Conservation (phyloP, 2,888 invertebrate species). For the Gibbula magus region DNA sequence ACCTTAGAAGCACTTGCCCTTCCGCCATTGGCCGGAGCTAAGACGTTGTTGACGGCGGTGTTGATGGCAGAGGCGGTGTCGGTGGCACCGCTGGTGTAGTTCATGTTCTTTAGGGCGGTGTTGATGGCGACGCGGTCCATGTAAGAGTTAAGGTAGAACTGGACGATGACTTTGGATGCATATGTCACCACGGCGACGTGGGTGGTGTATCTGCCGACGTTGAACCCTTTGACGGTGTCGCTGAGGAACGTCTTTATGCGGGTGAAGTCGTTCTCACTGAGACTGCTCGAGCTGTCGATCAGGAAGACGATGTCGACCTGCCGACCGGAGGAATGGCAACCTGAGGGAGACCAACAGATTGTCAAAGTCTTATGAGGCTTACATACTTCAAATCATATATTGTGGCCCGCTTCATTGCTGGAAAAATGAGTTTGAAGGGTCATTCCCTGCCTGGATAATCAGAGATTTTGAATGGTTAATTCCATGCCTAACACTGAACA, state of each 20-base stretch:
- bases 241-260: slow-evolving; percentile 66
- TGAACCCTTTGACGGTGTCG: slow-evolving; percentile 68
- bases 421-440: too few species aligned
- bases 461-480: too few species aligned
- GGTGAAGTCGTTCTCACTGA: slow-evolving; percentile 68
- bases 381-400: neutral
- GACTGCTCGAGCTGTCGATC: slow-evolving; percentile 74
- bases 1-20: slow-evolving; percentile 38
- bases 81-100: slow-evolving; percentile 47
- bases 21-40: slow-evolving; percentile 26
- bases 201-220: slow-evolving; percentile 67
- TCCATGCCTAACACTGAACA: too few species aligned
- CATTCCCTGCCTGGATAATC: too few species aligned
- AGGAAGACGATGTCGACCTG: slow-evolving; percentile 72
- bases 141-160: slow-evolving; percentile 27
- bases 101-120: slow-evolving; percentile 40
- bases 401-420: neutral
- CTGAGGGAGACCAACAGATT: slow-evolving; percentile 34
- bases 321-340: slow-evolving; percentile 45
- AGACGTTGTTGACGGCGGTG: slow-evolving; percentile 44
- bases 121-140: slow-evolving; percentile 32
- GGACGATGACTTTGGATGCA: slow-evolving; percentile 66
- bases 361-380: neutral
- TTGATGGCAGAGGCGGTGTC: slow-evolving; percentile 52
- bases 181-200: slow-evolving; percentile 73